These are phyloP conservation scores for Rhadinocentrus ornatus DNA, from an alignment of 2,797 vertebrate species.

Conservation along the genomic window DNA sequence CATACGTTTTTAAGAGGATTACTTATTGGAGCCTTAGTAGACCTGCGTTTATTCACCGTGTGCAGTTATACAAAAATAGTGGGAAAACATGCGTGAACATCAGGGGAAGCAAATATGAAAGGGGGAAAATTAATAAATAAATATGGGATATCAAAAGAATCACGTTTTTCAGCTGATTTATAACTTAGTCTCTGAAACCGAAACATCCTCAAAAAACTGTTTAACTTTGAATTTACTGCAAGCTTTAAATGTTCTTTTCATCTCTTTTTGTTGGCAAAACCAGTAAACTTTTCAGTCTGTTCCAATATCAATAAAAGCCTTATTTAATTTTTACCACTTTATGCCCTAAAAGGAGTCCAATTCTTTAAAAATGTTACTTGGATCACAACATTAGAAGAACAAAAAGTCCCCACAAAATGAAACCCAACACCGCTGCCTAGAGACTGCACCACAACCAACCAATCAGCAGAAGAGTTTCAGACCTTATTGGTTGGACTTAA, in stretches of 20 bases:
- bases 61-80: background rate
- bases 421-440: constrained; percentile 75
- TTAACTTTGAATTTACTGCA: background rate
- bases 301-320: constrained; percentile 40
- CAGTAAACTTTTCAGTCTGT: background rate
- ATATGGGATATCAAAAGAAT: background rate
- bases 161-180: constrained; percentile 8
- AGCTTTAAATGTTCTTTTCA: background rate
- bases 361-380: constrained; percentile 42
- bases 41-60: background rate
- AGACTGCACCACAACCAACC: constrained; percentile 68
- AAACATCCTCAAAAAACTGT: constrained; percentile 1
- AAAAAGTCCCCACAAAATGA: constrained; percentile 70
- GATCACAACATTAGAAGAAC: constrained; percentile 50
- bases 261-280: constrained; percentile 11
- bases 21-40: constrained; percentile 13
- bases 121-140: background rate
- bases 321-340: constrained; percentile 24
- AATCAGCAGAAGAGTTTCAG: constrained; percentile 64
- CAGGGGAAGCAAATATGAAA: background rate
- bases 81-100: background rate
- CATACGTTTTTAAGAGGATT: constrained; percentile 45
- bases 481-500: constrained; percentile 63
- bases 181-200: background rate
- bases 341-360: constrained; percentile 1